phyloP scores from a whole-genome alignment of 2,113 vertebrate genomes.

The Callospermophilus lateralis region DNA sequence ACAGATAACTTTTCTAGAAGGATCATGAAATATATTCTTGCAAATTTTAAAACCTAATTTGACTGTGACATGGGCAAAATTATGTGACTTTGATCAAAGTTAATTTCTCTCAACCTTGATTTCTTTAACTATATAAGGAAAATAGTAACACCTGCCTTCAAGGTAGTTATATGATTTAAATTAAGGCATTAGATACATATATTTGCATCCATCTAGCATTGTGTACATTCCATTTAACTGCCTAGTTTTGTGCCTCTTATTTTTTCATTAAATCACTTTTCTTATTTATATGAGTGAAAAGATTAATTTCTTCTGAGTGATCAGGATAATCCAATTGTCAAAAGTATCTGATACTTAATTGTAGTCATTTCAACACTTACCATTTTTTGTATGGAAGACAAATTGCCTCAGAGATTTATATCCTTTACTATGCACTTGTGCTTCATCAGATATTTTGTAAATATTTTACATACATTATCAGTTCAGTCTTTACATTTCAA shows the following conservation, averaged over 20 bases:
- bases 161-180: slow-evolving; percentile 5
- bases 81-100: slow-evolving; percentile 10
- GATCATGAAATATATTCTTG: slow-evolving; percentile 3
- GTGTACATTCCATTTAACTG: background rate
- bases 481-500: slow-evolving; percentile 2
- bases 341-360: background rate
- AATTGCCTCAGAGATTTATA: slow-evolving; percentile 1
- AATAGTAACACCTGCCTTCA: background rate
- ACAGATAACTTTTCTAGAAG: background rate
- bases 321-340: background rate
- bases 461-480: slow-evolving; percentile 26
- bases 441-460: background rate
- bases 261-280: background rate
- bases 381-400: slow-evolving; percentile 14
- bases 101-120: background rate
- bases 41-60: background rate
- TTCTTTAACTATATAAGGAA: background rate
- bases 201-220: background rate
- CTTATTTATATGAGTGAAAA: background rate
- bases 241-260: background rate
- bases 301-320: background rate
- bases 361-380: background rate
- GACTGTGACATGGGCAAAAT: background rate
- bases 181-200: background rate
- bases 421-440: background rate